Conservation (phyloP, 2,888 invertebrate species). For the Oxyscelio sp. region DNA sequence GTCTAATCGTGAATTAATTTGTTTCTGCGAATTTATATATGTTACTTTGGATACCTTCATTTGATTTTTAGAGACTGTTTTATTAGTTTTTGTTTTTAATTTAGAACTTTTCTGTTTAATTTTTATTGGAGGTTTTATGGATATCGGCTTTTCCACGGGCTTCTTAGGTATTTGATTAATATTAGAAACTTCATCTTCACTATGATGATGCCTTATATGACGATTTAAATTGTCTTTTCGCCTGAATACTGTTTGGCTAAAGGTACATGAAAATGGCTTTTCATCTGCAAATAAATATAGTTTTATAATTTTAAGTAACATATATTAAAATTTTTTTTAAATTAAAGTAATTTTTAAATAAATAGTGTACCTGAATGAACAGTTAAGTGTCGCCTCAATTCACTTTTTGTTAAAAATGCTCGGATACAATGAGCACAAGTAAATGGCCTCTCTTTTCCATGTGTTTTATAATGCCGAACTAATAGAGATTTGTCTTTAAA, state of each 20-base stretch:
- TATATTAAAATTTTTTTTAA: background rate
- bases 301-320: background rate
- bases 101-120: slow-evolving; percentile 32
- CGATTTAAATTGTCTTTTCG: slow-evolving; percentile 94
- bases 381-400: slow-evolving; percentile 87
- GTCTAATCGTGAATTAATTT: slow-evolving; percentile 83
- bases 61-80: slow-evolving; percentile 65
- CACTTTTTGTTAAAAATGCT: slow-evolving; percentile 88
- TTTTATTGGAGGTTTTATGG: slow-evolving; percentile 24
- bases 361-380: slow-evolving; percentile 86
- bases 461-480: slow-evolving; percentile 87
- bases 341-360: background rate
- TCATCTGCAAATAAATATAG: slow-evolving; percentile 89
- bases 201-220: slow-evolving; percentile 93
- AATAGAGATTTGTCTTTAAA: slow-evolving; percentile 87
- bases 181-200: slow-evolving; percentile 84
- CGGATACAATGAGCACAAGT: slow-evolving; percentile 87
- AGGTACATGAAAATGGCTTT: slow-evolving; percentile 92
- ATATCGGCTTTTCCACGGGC: slow-evolving; percentile 33
- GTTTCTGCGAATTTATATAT: slow-evolving; percentile 79
- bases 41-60: slow-evolving; percentile 70
- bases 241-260: slow-evolving; percentile 92
- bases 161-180: slow-evolving; percentile 10
- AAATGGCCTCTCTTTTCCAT: slow-evolving; percentile 87
- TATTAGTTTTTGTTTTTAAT: slow-evolving; percentile 76